Percentiles rank a stretch among this genome's conserved stretches.
phyloP scores from a whole-genome alignment of 2,888 invertebrate species.

The Andrena bucephala region DNA sequence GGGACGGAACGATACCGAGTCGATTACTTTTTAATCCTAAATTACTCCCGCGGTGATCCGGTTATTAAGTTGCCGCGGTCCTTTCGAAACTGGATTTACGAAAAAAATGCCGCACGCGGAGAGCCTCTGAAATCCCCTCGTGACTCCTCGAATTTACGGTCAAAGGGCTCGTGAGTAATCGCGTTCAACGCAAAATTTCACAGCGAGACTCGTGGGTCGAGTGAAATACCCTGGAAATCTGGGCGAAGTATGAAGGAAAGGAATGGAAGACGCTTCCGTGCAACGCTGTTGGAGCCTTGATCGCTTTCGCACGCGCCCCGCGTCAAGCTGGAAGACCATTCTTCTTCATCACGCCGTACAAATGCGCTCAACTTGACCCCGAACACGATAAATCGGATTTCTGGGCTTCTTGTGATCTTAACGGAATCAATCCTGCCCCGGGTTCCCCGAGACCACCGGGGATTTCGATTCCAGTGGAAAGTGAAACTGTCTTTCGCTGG shows the following conservation, averaged over 20 bases:
- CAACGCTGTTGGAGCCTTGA: neutral
- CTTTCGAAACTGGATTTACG: constrained; percentile 33
- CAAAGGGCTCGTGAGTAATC: constrained; percentile 3
- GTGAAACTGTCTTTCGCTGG: constrained; percentile 54
- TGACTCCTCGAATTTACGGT: constrained; percentile 8
- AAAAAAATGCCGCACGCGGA: constrained; percentile 25
- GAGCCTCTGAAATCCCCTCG: constrained; percentile 1
- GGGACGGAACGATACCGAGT: constrained; percentile 53
- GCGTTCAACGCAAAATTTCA: neutral
- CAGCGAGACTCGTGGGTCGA: neutral
- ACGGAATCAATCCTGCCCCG: constrained; percentile 63
- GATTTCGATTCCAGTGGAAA: constrained; percentile 64
- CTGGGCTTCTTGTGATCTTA: constrained; percentile 66
- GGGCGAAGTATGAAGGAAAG: neutral
- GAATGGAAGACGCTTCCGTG: constrained; percentile 4
- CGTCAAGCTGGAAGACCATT: constrained; percentile 65
- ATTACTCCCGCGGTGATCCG: constrained; percentile 71
- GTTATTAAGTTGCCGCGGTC: constrained; percentile 66
- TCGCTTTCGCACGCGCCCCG: constrained; percentile 61
- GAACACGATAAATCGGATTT: constrained; percentile 72
- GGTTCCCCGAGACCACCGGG: constrained; percentile 31
- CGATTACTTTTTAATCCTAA: constrained; percentile 74
- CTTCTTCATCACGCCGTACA: constrained; percentile 68
- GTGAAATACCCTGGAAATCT: neutral
- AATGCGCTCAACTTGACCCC: constrained; percentile 75